These are phyloP conservation scores for Entomyzon cyanotis DNA, from an alignment of 2,113 vertebrate species.

Conservation along the genomic window DNA sequence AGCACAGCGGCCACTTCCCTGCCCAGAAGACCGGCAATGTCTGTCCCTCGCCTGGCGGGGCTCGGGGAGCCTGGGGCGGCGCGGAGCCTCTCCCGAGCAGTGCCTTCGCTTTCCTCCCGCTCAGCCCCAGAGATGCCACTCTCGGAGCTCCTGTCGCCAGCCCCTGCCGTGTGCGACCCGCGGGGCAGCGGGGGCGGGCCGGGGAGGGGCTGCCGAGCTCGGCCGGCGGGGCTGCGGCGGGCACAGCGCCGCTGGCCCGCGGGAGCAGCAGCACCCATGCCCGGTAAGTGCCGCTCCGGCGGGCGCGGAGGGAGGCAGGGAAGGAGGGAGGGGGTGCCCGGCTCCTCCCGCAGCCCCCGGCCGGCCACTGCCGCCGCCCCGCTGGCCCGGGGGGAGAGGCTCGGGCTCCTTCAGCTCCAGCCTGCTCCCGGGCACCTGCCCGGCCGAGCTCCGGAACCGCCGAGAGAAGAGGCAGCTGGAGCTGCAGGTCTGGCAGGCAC, in stretches of 20 bases:
- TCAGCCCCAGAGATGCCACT: accelerated
- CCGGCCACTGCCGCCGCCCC: neutral
- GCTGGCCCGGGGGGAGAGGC: neutral
- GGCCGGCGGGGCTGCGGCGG: no score
- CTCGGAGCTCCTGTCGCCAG: no score
- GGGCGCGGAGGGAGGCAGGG: neutral
- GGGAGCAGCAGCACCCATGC: neutral
- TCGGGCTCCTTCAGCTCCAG: neutral
- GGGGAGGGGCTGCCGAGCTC: no score
- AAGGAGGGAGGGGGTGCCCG: neutral
- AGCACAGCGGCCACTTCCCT: accelerated
- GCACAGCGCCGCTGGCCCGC: neutral
- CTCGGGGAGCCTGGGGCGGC: neutral
- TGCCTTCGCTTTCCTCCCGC: accelerated
- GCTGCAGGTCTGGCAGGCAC: accelerated
- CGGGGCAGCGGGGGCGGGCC: no score
- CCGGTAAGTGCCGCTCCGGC: neutral
- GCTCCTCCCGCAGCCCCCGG: neutral
- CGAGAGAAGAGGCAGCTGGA: accelerated
- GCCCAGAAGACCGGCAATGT: accelerated
- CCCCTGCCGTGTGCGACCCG: no score
- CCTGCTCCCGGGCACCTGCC: accelerated
- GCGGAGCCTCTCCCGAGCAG: accelerated
- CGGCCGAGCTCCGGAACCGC: neutral
- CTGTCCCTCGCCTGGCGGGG: neutral